phyloP scores from a whole-genome alignment of 1,140 invertebrate genomes.

The Holotrichia oblita region DNA sequence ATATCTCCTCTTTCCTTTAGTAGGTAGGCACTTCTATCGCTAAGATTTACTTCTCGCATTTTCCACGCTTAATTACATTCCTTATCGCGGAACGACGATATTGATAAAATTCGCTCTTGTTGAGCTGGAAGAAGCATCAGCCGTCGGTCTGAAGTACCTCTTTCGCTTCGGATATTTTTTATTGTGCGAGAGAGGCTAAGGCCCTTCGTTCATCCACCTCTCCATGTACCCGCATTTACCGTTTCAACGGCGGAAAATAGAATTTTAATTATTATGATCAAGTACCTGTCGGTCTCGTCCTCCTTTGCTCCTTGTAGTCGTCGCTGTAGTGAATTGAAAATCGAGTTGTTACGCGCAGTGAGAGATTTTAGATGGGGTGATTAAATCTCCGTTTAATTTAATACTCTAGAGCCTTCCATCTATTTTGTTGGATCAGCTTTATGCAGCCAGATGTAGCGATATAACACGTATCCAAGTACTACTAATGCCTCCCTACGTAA shows the following conservation, averaged over 20 bases:
- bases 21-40: background rate
- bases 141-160: background rate
- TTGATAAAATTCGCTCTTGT: constrained; percentile 7
- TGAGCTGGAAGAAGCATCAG: background rate
- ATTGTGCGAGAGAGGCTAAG: background rate
- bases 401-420: constrained; percentile 30
- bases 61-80: constrained; percentile 12
- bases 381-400: constrained; percentile 34
- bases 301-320: background rate
- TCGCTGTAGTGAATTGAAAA: constrained; percentile 27
- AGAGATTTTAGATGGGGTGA: constrained; percentile 31
- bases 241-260: constrained; percentile 34
- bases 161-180: constrained; percentile 27
- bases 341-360: constrained; percentile 29
- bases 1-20: background rate
- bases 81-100: background rate
- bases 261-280: constrained; percentile 35
- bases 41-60: background rate
- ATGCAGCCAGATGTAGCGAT: constrained; percentile 34
- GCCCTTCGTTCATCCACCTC: background rate
- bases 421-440: constrained; percentile 33
- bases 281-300: background rate
- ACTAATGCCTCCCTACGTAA: background rate
- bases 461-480: background rate
- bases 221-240: constrained; percentile 22